Base-by-base conservation (phyloP, 2,797 vertebrate species). In the Cyprinella venusta region DNA sequence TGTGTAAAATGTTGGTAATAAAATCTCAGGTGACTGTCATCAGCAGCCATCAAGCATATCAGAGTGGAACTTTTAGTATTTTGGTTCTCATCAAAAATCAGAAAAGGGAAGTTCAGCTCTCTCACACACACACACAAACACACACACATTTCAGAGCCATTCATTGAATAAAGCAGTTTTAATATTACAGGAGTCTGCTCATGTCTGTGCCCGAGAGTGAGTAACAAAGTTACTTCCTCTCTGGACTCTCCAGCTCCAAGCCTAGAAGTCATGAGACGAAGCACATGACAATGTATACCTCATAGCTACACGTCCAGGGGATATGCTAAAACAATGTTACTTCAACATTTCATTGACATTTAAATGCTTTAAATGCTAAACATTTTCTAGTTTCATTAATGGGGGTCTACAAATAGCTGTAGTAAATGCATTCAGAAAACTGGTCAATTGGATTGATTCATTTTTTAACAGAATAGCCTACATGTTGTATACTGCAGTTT, bases 201-300 rank as follows among this genome's bases (percentile, higher is more conserved):
- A 15, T 8, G 24, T 52, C 30, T 68, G 48, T 56, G 6, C 8
- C 24, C 4, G 10, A 68, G n/a, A 63, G n/a, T 82, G 48, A 79
- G 76, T 65, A 76, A 65, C 48, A 72, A 8, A 70, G 18, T 54
- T 30, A 82, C 79, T 81, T 81, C 84, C 75, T 36, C 24, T 78
- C 36, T 71, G 74, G 68, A 77, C 56, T 81, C 84, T 81, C 75
- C 84, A 59, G 24, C 50, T 82, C 74, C 76, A 63, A 78, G 59
- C 48, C 50, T 59, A n/a, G 61, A 45, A 85, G 76, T 85, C 84
- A 85, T 74, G 70, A 82, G 84, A 85, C 80, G 3, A 13, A 61
- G 72, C 84, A 85, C 84, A 85, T 85, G 84, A 85, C 74, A 63
- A 30, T 61, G 26, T 18, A 61, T 40, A 69, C 12, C 38, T 59